phyloP scores from a whole-genome alignment of 2,888 invertebrate species.

The Cerceris rybyensis region DNA sequence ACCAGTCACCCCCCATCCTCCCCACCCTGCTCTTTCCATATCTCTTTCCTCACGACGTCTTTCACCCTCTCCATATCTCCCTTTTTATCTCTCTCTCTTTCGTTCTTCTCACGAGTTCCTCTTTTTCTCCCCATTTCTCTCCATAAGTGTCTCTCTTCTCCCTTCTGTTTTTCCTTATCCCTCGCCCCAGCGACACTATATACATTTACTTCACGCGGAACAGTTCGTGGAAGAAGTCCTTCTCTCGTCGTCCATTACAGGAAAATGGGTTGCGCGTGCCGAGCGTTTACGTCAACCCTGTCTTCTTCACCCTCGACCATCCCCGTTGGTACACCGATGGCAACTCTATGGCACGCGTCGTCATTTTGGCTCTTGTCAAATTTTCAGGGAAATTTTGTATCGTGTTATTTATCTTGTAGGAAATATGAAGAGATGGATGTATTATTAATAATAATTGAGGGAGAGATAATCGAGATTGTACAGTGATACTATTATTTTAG shows the following conservation, averaged over 20 bases:
- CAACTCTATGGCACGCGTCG: not conserved
- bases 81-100: not conserved
- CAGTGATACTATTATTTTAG: no score
- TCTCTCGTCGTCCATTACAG: conserved; percentile 43
- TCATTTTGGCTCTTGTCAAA: no score
- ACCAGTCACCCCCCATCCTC: no score
- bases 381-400: no score
- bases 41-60: not conserved
- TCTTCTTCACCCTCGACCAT: not conserved
- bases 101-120: not conserved
- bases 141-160: not conserved
- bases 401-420: no score
- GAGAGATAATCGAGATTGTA: no score
- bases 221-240: conserved; percentile 26
- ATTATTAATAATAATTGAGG: no score
- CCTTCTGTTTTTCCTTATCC: conserved; percentile 10
- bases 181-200: conserved; percentile 18
- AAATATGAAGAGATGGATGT: no score
- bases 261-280: conserved; percentile 34
- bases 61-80: not conserved
- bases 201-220: conserved; percentile 41
- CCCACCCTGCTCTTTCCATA: not conserved
- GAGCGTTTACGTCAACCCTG: conserved; percentile 9
- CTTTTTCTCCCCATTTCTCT: not conserved
- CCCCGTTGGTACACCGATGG: not conserved